phyloP scores from a whole-genome alignment of 2,797 vertebrate genomes.

The Anableps anableps region DNA sequence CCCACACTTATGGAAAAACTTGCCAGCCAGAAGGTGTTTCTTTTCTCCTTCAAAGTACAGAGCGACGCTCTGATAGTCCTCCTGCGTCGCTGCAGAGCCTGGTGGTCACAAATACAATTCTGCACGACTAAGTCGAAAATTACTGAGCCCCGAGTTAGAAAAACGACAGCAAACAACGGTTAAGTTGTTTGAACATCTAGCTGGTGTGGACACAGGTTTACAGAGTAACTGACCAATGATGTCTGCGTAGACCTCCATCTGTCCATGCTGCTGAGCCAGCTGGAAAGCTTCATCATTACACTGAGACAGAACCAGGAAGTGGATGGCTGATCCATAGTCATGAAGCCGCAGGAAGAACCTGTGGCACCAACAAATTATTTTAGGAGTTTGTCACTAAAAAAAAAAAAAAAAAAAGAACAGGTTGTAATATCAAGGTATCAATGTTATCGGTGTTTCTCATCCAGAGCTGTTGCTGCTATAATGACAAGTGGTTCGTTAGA shows the following conservation, averaged over 20 bases:
- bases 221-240: constrained; percentile 85
- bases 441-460: not conserved
- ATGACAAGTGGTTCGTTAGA: not conserved
- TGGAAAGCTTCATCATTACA: constrained; percentile 97
- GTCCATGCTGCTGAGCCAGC: constrained; percentile 94
- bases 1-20: constrained; percentile 94
- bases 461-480: not conserved
- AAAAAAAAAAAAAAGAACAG: not conserved
- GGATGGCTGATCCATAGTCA: constrained; percentile 96
- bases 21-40: constrained; percentile 94
- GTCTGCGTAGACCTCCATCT: constrained; percentile 98
- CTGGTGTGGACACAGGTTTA: not conserved
- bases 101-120: constrained; percentile 35
- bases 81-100: constrained; percentile 90
- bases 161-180: not conserved
- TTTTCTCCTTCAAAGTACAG: constrained; percentile 97
- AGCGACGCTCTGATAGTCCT: constrained; percentile 97
- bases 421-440: not conserved
- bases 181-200: not conserved
- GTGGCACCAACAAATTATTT: constrained; percentile 1
- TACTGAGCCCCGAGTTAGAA: not conserved
- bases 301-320: constrained; percentile 95
- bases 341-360: constrained; percentile 94
- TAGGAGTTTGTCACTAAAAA: not conserved
- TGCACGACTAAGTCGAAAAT: not conserved